Percentiles rank a stretch among this genome's conserved stretches.
Conservation (phyloP, 2,888 invertebrate species). For the Dynastes hyllus region DNA sequence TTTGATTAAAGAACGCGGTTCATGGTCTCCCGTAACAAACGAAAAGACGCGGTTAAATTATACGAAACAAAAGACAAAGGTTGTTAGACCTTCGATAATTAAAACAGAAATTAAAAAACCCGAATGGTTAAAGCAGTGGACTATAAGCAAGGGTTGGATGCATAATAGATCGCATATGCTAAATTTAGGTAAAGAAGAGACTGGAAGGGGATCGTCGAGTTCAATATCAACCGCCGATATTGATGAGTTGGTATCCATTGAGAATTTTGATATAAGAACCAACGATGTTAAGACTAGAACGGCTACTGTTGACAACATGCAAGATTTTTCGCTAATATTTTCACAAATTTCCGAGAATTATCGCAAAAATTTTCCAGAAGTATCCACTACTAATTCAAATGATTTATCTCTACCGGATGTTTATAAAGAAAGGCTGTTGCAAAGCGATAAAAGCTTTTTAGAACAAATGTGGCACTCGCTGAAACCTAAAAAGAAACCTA, state of each 20-base stretch:
- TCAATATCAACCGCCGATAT: slow-evolving; percentile 66
- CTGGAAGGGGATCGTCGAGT: slow-evolving; percentile 58
- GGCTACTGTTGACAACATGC: slow-evolving; percentile 44
- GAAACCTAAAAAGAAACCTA: slow-evolving; percentile 58
- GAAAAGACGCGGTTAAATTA: slow-evolving; percentile 49
- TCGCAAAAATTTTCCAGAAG: slow-evolving; percentile 65
- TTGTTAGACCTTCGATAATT: slow-evolving; percentile 52
- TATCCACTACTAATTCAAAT: slow-evolving; percentile 51
- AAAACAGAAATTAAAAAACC: slow-evolving; percentile 59
- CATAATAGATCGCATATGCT: slow-evolving; percentile 68
- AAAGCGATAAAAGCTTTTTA: slow-evolving; percentile 49
- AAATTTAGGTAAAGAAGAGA: slow-evolving; percentile 58
- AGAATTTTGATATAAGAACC: slow-evolving; percentile 53
- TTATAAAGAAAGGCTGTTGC: slow-evolving; percentile 63
- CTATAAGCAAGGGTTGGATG: slow-evolving; percentile 71
- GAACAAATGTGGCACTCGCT: slow-evolving; percentile 60
- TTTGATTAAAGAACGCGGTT: slow-evolving; percentile 64
- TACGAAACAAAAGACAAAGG: slow-evolving; percentile 55
- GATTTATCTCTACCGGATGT: slow-evolving; percentile 59
- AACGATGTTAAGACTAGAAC: slow-evolving; percentile 47
- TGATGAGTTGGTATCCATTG: slow-evolving; percentile 66
- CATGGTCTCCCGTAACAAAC: slow-evolving; percentile 63
- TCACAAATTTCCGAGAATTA: slow-evolving; percentile 66
- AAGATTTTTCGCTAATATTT: slow-evolving; percentile 60
- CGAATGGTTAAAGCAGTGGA: slow-evolving; percentile 71